A percentile compares a stretch with the other conserved stretches of the same genome.
phyloP scores from a whole-genome alignment of 2,113 vertebrate genomes.

The Cyprinodon tularosa region DNA sequence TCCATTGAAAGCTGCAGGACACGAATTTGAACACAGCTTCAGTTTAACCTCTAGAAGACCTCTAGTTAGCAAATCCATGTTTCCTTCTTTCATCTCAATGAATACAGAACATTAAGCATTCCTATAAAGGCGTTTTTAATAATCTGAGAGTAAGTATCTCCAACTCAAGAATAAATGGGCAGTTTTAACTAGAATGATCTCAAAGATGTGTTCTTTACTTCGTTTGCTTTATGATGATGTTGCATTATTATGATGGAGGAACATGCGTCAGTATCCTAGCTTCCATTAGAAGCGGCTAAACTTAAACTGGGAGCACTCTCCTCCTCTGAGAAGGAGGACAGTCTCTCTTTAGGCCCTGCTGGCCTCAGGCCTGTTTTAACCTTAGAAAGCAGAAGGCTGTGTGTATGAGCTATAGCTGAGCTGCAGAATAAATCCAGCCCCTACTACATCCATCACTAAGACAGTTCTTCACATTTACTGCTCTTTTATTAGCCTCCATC shows the following conservation, averaged over 20 bases:
- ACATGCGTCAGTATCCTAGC: background rate
- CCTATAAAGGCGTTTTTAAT: too few relatives aligned
- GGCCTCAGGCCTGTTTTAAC: slow-evolving; percentile 12
- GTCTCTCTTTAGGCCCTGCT: slow-evolving; percentile 7
- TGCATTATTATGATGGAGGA: background rate
- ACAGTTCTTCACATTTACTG: slow-evolving; percentile 20
- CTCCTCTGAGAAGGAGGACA: background rate
- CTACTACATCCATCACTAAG: slow-evolving; percentile 25
- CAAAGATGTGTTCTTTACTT: background rate
- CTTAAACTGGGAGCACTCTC: background rate
- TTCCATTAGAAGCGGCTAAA: background rate
- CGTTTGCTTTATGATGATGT: background rate
- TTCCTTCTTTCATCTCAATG: too few relatives aligned
- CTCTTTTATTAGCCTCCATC: slow-evolving; percentile 33
- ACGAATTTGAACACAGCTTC: too few relatives aligned
- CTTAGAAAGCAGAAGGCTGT: slow-evolving; percentile 5
- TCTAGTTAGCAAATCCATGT: too few relatives aligned
- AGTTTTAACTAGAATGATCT: background rate
- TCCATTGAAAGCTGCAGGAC: too few relatives aligned
- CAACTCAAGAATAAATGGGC: too few relatives aligned
- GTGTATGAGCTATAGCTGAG: slow-evolving; percentile 25
- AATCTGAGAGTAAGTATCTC: too few relatives aligned
- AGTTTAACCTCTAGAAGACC: too few relatives aligned
- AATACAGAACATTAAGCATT: too few relatives aligned
- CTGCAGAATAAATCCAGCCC: slow-evolving; percentile 25